These are phyloP conservation scores for Drosophila kanapiae DNA, from an alignment of 1,140 invertebrate genomes.

Conservation along the genomic window DNA sequence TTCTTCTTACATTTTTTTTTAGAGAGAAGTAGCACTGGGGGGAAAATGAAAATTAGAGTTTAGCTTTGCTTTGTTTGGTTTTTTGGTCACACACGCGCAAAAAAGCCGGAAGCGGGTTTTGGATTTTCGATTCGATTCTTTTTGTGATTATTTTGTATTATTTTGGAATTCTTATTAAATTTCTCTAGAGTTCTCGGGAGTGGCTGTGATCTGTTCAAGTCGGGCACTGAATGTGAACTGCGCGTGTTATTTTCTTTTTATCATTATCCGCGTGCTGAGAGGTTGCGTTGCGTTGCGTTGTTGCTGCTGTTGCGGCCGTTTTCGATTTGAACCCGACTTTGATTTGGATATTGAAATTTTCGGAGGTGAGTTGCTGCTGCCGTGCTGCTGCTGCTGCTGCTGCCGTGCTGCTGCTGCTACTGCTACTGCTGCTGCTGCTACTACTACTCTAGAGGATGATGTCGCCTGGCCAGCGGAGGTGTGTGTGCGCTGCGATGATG, in stretches of 20 bases:
- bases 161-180: constrained; percentile 1
- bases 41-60: constrained; percentile 30
- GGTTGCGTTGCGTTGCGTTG: constrained; percentile 72
- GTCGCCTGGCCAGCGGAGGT: constrained; percentile 18
- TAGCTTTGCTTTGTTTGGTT: constrained; percentile 39
- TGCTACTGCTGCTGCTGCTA: constrained; percentile 35
- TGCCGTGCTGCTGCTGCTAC: constrained; percentile 20
- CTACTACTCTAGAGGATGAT: constrained; percentile 35
- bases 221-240: constrained; percentile 50
- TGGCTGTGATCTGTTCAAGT: constrained; percentile 46
- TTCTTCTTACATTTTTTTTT: constrained; percentile 64
- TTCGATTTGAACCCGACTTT: constrained; percentile 85
- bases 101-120: constrained; percentile 50
- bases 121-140: constrained; percentile 25
- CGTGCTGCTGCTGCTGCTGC: constrained; percentile 41
- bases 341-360: constrained; percentile 85
- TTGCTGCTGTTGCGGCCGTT: constrained; percentile 84
- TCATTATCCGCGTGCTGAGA: constrained; percentile 76
- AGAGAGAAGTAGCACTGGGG: constrained; percentile 51
- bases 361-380: constrained; percentile 63
- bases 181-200: constrained; percentile 23
- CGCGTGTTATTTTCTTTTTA: constrained; percentile 69
- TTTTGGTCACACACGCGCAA: constrained; percentile 52
- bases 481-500: constrained; percentile 41
- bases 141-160: constrained; percentile 3